A percentile compares a stretch with the other conserved stretches of the same genome.
phyloP scores from a whole-genome alignment of 92 coral and sea anemone genomes.

The Metridium senile region DNA sequence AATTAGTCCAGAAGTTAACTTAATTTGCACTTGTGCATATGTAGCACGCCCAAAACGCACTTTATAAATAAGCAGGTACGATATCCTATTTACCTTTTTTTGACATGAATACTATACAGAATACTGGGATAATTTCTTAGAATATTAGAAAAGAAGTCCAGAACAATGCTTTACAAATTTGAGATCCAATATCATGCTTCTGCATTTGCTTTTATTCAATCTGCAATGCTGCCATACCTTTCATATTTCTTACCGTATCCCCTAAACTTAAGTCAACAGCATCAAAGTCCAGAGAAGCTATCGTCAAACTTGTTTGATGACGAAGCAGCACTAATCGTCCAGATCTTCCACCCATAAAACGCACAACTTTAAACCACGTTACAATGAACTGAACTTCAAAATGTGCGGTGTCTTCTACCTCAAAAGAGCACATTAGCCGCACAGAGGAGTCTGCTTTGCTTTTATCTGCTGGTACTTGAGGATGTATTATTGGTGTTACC shows the following conservation, averaged over 20 bases:
- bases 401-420: slow-evolving; percentile 46
- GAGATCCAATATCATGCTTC: too few relatives aligned
- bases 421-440: slow-evolving; percentile 59
- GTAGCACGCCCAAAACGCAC: too few relatives aligned
- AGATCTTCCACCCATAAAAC: slow-evolving; percentile 66
- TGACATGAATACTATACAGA: too few relatives aligned
- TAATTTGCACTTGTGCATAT: too few relatives aligned
- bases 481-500: slow-evolving; percentile 49
- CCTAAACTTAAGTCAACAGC: slow-evolving; percentile 72
- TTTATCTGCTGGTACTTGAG: slow-evolving; percentile 49
- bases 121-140: too few relatives aligned
- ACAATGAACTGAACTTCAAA: slow-evolving; percentile 43
- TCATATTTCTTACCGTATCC: slow-evolving; percentile 86
- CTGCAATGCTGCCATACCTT: too few relatives aligned
- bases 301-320: slow-evolving; percentile 40
- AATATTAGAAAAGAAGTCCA: too few relatives aligned
- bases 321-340: slow-evolving; percentile 62
- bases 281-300: slow-evolving; percentile 38
- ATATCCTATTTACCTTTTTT: too few relatives aligned
- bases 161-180: too few relatives aligned
- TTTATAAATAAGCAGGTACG: too few relatives aligned
- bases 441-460: slow-evolving; percentile 55
- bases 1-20: too few relatives aligned
- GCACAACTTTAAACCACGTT: slow-evolving; percentile 77
- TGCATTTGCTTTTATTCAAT: too few relatives aligned